Percentiles rank a stretch among this genome's conserved stretches.
phyloP scores from a whole-genome alignment of 2,888 invertebrate genomes.

The Argynnis bischoffii region DNA sequence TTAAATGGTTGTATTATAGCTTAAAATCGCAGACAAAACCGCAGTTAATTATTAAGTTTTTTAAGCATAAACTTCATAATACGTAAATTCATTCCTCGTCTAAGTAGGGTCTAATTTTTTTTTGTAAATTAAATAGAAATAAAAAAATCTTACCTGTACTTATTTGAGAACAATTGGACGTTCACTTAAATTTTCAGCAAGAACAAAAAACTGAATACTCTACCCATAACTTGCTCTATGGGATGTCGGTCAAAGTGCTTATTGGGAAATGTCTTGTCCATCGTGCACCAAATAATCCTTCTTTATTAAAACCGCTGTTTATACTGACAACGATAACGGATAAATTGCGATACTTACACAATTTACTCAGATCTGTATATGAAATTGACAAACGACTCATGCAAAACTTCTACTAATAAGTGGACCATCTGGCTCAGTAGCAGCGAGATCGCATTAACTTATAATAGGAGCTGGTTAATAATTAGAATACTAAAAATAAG shows the following conservation, averaged over 20 bases:
- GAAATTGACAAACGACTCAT: neutral
- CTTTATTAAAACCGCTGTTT: constrained; percentile 55
- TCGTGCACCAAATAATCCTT: constrained; percentile 61
- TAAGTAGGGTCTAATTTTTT: too few relatives aligned
- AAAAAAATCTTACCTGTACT: too few relatives aligned
- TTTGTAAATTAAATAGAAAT: too few relatives aligned
- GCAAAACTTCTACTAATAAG: neutral
- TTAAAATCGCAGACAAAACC: too few relatives aligned
- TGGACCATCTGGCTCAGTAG: too few relatives aligned
- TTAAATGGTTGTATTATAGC: too few relatives aligned
- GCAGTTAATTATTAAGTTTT: too few relatives aligned
- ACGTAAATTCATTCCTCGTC: neutral
- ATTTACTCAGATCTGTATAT: constrained; percentile 34
- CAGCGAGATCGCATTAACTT: too few relatives aligned
- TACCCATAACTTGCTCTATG: constrained; percentile 42
- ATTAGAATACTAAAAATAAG: too few relatives aligned
- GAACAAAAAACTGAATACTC: constrained; percentile 1
- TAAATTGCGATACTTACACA: constrained; percentile 26
- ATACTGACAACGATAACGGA: constrained; percentile 33
- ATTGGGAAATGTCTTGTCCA: constrained; percentile 57
- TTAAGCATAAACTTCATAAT: too few relatives aligned
- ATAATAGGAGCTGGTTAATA: too few relatives aligned
- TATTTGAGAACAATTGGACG: too few relatives aligned
- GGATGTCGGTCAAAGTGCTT: constrained; percentile 50
- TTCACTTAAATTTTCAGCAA: neutral